Percentiles rank a stretch among this genome's conserved stretches.
These are phyloP conservation scores for Stylophora pistillata DNA, from an alignment of 64 coral and sea anemone genomes.

Conservation along the genomic window DNA sequence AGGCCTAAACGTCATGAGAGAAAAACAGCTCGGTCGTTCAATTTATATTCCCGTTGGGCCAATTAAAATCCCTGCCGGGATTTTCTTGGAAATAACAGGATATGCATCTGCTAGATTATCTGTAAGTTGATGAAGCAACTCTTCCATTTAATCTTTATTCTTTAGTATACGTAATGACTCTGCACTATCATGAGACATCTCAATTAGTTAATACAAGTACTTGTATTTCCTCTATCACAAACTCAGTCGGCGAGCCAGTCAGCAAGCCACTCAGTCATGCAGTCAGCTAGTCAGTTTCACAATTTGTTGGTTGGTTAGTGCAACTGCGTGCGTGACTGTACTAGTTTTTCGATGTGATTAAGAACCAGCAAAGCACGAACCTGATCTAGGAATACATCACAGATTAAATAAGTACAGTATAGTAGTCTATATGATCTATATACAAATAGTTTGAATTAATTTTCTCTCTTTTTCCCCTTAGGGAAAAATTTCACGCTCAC, in stretches of 20 bases:
- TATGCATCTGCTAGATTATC: neutral
- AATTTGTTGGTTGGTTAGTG: neutral
- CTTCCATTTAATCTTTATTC: too few relatives aligned
- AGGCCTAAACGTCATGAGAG: neutral
- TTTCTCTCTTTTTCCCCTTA: neutral
- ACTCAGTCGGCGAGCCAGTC: neutral
- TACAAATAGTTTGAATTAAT: neutral
- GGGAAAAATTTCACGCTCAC: neutral
- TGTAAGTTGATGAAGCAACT: neutral
- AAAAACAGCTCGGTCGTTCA: slow-evolving; percentile 11
- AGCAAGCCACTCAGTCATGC: neutral
- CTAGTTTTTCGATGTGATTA: too few relatives aligned
- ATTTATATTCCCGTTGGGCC: slow-evolving; percentile 12
- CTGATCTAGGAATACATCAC: too few relatives aligned
- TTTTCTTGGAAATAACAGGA: slow-evolving; percentile 6
- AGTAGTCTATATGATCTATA: too few relatives aligned
- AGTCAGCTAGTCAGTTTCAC: neutral
- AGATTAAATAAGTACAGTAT: too few relatives aligned
- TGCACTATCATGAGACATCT: too few relatives aligned
- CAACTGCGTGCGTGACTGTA: too few relatives aligned
- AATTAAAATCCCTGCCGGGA: neutral
- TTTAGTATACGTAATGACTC: too few relatives aligned
- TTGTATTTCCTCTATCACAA: neutral
- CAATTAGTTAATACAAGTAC: too few relatives aligned
- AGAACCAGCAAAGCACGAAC: too few relatives aligned